A percentile compares a stretch with the other conserved stretches of the same genome.
phyloP scores from a whole-genome alignment of 2,113 vertebrate species.

The Apteryx mantelli region DNA sequence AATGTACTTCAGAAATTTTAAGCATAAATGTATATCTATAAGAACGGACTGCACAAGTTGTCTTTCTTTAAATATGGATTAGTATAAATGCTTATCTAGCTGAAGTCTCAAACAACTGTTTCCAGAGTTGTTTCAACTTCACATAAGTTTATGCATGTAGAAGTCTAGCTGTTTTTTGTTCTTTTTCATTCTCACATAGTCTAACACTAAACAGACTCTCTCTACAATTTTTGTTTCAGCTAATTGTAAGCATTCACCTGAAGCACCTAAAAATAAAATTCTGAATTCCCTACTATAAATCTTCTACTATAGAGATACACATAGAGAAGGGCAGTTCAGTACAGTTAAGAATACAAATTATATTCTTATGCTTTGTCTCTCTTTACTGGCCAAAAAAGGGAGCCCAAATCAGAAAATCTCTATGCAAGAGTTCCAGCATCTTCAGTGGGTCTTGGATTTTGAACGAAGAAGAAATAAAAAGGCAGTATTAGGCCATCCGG shows the following conservation, averaged over 20 bases:
- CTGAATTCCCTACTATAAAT: neutral
- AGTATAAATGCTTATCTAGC: neutral
- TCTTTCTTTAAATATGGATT: neutral
- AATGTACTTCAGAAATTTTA: neutral
- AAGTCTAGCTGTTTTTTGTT: neutral
- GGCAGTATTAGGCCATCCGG: neutral
- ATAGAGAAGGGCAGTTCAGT: neutral
- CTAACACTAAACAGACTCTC: neutral
- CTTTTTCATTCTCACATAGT: neutral
- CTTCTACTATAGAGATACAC: neutral
- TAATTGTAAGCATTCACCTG: neutral
- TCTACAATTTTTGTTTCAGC: neutral
- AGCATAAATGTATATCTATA: neutral
- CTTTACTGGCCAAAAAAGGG: neutral
- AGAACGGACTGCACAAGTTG: neutral
- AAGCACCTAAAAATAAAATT: neutral
- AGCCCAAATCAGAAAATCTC: neutral
- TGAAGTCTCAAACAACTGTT: neutral
- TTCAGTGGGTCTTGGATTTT: neutral
- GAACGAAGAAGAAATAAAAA: neutral
- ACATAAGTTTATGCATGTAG: neutral
- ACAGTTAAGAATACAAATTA: neutral
- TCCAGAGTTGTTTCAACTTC: neutral
- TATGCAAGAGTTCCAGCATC: neutral
- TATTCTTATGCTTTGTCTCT: neutral